phyloP scores from a whole-genome alignment of 2,797 vertebrate species.

The Delichon dasypus region DNA sequence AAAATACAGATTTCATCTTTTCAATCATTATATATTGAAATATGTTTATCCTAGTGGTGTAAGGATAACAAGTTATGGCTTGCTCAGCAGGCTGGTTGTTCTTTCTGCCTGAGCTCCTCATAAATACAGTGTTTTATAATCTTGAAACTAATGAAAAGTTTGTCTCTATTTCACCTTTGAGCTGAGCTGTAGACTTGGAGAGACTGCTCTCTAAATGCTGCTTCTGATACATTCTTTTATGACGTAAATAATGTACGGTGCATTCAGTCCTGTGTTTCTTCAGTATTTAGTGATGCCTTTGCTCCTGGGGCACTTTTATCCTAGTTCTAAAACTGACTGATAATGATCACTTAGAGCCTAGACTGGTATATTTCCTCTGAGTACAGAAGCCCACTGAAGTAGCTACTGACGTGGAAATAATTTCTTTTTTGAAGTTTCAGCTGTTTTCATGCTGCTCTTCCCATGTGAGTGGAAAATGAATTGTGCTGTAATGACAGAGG shows the following conservation, averaged over 20 bases:
- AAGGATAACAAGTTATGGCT: not conserved
- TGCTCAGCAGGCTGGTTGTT: not conserved
- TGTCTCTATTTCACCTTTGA: not conserved
- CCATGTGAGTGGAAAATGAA: not conserved
- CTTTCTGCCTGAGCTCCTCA: not conserved
- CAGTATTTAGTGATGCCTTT: not conserved
- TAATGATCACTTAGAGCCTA: not conserved
- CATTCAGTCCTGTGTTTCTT: not conserved
- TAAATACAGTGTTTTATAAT: not conserved
- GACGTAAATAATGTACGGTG: not conserved
- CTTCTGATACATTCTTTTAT: not conserved
- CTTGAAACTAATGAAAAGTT: not conserved
- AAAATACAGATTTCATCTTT: not conserved
- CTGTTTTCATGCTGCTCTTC: not conserved
- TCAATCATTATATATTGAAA: not conserved
- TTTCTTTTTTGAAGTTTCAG: not conserved
- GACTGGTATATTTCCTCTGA: not conserved
- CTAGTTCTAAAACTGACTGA: not conserved
- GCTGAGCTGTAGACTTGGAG: not conserved
- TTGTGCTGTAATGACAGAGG: not conserved
- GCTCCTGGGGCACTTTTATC: not conserved
- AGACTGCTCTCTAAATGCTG: not conserved
- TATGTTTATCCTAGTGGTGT: not conserved
- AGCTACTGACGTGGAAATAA: not conserved
- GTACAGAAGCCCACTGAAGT: not conserved